These are phyloP conservation scores for Brachycybe producta DNA, from an alignment of 2,888 invertebrate genomes.

Conservation along the genomic window DNA sequence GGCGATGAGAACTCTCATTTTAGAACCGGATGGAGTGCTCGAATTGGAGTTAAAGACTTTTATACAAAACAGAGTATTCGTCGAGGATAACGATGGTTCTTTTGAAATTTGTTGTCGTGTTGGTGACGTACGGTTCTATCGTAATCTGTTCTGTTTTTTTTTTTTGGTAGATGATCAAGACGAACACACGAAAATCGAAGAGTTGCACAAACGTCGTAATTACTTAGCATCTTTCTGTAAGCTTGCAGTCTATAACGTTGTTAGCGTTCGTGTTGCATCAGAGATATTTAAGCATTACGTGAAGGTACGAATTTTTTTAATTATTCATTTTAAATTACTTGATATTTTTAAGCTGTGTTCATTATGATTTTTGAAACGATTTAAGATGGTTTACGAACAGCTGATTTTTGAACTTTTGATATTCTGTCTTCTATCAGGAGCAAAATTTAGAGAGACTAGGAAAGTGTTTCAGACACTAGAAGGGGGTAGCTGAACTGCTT, in stretches of 20 bases:
- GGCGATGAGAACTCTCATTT: constrained; percentile 46
- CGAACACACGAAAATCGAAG: constrained; percentile 89
- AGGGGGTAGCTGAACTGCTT: no score
- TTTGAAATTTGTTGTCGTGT: constrained; percentile 3
- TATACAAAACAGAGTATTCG: constrained; percentile 85
- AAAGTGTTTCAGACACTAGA: no score
- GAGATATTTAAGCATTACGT: constrained; percentile 96
- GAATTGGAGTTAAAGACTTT: constrained; percentile 75
- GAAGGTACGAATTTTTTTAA: constrained; percentile 56
- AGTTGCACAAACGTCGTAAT: constrained; percentile 87
- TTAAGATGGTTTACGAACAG: neutral
- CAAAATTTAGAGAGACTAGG: no score
- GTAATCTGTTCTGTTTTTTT: constrained; percentile 1
- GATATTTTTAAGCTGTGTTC: no score
- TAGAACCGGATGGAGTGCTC: constrained; percentile 63
- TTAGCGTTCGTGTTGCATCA: constrained; percentile 80
- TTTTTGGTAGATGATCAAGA: constrained; percentile 64
- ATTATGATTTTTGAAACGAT: no score
- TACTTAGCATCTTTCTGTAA: constrained; percentile 96
- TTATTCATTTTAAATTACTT: no score
- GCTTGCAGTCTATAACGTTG: constrained; percentile 90
- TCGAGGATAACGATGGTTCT: constrained; percentile 74
- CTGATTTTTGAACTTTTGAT: no score
- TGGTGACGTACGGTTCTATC: no score
- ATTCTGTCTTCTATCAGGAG: no score